These are phyloP conservation scores for Linepithema humile DNA, from an alignment of 1,140 invertebrate species.

Conservation along the genomic window DNA sequence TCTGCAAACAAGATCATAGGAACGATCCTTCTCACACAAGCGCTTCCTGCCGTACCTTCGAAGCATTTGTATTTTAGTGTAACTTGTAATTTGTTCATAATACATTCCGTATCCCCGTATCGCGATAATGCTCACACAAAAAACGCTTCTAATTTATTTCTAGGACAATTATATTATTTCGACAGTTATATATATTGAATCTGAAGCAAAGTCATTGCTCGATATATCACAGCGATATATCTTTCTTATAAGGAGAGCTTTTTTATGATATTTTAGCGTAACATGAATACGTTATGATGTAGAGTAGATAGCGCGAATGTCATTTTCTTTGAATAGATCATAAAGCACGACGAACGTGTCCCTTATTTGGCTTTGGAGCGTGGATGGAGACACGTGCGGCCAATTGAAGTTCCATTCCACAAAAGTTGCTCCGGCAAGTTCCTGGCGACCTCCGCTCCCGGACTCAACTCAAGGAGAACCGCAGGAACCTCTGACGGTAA, in stretches of 20 bases:
- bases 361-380: slow-evolving; percentile 47
- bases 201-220: not conserved
- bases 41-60: not conserved
- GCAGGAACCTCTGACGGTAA: slow-evolving; percentile 64
- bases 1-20: slow-evolving; percentile 39
- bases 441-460: slow-evolving; percentile 43
- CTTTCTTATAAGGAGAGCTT: not conserved
- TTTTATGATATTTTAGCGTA: no score
- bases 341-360: slow-evolving; percentile 40
- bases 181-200: no score
- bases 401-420: slow-evolving; percentile 63
- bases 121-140: not conserved
- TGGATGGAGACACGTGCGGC: slow-evolving; percentile 51
- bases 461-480: slow-evolving; percentile 42
- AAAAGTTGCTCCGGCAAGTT: slow-evolving; percentile 62
- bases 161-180: not conserved
- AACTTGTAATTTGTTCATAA: slow-evolving; percentile 7
- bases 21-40: not conserved
- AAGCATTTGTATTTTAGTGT: not conserved
- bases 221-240: not conserved
- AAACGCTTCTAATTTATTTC: not conserved
- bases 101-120: not conserved
- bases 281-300: slow-evolving; percentile 18
- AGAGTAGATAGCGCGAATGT: slow-evolving; percentile 27
- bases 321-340: slow-evolving; percentile 21